Percentiles rank a stretch among this genome's conserved stretches.
These are phyloP conservation scores for Stenoptilia bipunctidactyla DNA, from an alignment of 2,888 invertebrate species.

Conservation along the genomic window DNA sequence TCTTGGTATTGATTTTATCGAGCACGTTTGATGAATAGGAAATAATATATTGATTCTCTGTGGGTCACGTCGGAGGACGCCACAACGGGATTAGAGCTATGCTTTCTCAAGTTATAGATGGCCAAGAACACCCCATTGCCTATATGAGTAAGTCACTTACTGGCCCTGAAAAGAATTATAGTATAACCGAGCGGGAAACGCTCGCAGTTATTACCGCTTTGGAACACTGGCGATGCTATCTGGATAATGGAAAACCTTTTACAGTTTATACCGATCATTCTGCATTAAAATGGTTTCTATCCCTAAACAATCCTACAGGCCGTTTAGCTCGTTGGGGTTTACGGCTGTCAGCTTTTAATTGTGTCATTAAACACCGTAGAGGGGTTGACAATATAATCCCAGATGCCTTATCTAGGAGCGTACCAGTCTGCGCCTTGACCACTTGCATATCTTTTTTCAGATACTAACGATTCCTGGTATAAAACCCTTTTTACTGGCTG, in stretches of 20 bases:
- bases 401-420: background rate
- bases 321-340: slow-evolving; percentile 9
- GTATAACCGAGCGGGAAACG: slow-evolving; percentile 1
- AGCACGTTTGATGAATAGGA: too few relatives aligned
- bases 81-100: background rate
- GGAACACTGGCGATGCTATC: slow-evolving; percentile 2
- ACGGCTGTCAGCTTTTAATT: slow-evolving; percentile 6
- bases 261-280: too few relatives aligned
- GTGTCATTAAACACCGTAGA: slow-evolving; percentile 8
- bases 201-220: background rate
- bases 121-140: background rate
- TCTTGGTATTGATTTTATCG: too few relatives aligned
- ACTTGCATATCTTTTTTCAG: background rate
- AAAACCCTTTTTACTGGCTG: slow-evolving; percentile 5
- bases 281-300: slow-evolving; percentile 5
- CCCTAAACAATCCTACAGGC: slow-evolving; percentile 7
- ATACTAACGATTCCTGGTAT: slow-evolving; percentile 10
- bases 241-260: background rate
- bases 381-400: slow-evolving; percentile 16
- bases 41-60: too few relatives aligned
- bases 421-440: too few relatives aligned
- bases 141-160: background rate
- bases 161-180: slow-evolving; percentile 1
- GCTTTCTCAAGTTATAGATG: background rate
- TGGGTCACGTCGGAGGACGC: too few relatives aligned